Percentiles rank a stretch among this genome's conserved stretches.
phyloP scores from a whole-genome alignment of 2,797 vertebrate species.

The Anguilla marmorata region DNA sequence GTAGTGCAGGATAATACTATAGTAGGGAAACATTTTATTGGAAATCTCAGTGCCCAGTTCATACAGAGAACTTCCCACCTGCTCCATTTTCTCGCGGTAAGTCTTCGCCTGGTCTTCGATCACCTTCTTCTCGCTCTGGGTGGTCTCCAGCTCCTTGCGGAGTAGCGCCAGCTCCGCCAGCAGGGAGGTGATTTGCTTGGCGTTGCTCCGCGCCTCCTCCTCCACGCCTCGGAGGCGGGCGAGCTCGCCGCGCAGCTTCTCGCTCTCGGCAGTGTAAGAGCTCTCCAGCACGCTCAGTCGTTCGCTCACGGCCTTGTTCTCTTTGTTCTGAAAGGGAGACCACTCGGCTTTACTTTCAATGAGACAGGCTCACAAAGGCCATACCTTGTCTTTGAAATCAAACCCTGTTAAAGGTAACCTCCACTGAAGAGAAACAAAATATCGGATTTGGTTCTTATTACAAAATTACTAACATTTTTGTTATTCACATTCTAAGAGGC shows the following conservation, averaged over 20 bases:
- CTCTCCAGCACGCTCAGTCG: constrained; percentile 78
- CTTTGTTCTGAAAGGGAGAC: constrained; percentile 74
- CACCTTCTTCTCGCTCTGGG: constrained; percentile 86
- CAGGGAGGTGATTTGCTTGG: constrained; percentile 77
- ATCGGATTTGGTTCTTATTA: background rate
- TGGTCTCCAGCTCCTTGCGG: constrained; percentile 81
- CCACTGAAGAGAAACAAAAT: background rate
- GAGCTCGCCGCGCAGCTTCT: constrained; percentile 82
- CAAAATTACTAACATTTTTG: background rate
- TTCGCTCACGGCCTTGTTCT: constrained; percentile 81
- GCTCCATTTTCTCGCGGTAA: constrained; percentile 89
- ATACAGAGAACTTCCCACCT: constrained; percentile 63
- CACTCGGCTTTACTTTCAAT: background rate
- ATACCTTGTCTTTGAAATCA: background rate
- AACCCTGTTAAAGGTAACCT: background rate
- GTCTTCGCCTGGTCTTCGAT: constrained; percentile 86
- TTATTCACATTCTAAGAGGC: background rate
- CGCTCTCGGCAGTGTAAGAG: constrained; percentile 77
- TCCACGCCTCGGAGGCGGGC: constrained; percentile 81
- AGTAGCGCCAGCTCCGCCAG: constrained; percentile 88
- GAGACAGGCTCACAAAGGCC: background rate
- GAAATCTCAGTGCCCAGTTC: background rate
- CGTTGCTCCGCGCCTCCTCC: constrained; percentile 85
- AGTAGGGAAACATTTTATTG: background rate
- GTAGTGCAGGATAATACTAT: background rate